Conservation (phyloP, 2,888 invertebrate genomes). For the Drosophila emarginata region DNA sequence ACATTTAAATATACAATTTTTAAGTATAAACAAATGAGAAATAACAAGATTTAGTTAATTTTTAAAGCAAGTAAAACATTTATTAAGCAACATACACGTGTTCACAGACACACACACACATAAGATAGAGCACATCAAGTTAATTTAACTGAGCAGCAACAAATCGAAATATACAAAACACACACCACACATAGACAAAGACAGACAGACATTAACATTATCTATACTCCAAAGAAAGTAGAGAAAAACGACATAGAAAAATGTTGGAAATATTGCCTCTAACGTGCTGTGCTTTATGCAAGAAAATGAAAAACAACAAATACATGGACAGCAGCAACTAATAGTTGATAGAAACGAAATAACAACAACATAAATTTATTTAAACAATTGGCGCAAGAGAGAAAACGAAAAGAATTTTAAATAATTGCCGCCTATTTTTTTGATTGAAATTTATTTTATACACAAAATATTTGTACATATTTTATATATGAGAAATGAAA, state of each 20-base stretch:
- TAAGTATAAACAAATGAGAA: slow-evolving; percentile 46
- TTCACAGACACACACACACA: slow-evolving; percentile 28
- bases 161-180: slow-evolving; percentile 66
- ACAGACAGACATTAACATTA: slow-evolving; percentile 52
- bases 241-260: slow-evolving; percentile 62
- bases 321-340: slow-evolving; percentile 36
- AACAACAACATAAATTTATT: slow-evolving; percentile 38
- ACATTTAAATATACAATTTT: slow-evolving; percentile 60
- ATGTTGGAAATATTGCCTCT: slow-evolving; percentile 64
- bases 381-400: slow-evolving; percentile 48
- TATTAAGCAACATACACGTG: slow-evolving; percentile 20
- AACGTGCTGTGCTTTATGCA: slow-evolving; percentile 63
- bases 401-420: slow-evolving; percentile 27
- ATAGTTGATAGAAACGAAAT: slow-evolving; percentile 42
- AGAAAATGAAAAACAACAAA: slow-evolving; percentile 36
- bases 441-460: slow-evolving; percentile 57
- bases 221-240: slow-evolving; percentile 75
- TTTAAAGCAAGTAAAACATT: slow-evolving; percentile 62
- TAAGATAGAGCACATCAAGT: slow-evolving; percentile 51
- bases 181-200: slow-evolving; percentile 32
- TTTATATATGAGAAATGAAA: slow-evolving; percentile 42
- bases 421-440: slow-evolving; percentile 50
- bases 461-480: slow-evolving; percentile 69
- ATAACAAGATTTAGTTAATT: slow-evolving; percentile 58
- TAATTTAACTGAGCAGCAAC: slow-evolving; percentile 48